Conservation (phyloP, 1,140 invertebrate genomes). For the Bombus waltoni region DNA sequence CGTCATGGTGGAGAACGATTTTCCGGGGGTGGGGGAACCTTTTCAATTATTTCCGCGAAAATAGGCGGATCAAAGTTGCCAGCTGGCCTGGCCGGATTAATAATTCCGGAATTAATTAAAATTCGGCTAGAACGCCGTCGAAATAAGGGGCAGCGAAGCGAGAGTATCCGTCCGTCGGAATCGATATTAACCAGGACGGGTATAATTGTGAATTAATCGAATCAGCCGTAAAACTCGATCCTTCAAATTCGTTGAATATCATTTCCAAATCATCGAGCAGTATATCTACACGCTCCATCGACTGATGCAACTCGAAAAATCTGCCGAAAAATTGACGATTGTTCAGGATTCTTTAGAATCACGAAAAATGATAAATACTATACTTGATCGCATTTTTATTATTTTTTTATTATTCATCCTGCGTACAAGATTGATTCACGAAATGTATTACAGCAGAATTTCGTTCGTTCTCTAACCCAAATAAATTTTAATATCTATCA, state of each 20-base stretch:
- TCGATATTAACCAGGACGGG: constrained; percentile 27
- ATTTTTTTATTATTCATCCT: too few species aligned
- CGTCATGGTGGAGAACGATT: neutral
- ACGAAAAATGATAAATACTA: too few species aligned
- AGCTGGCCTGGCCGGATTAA: constrained; percentile 30
- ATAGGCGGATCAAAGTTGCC: constrained; percentile 45
- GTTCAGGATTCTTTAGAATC: too few species aligned
- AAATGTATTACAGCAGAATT: too few species aligned
- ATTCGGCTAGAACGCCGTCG: constrained; percentile 31
- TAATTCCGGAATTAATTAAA: constrained; percentile 57
- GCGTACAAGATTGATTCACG: too few species aligned
- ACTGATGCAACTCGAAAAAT: neutral
- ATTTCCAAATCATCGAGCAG: constrained; percentile 3
- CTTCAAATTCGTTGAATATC: constrained; percentile 39
- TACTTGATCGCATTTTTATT: too few species aligned
- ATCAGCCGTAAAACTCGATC: constrained; percentile 35
- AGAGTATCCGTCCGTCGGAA: constrained; percentile 22
- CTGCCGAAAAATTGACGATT: too few species aligned
- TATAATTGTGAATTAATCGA: constrained; percentile 54
- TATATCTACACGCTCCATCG: neutral
- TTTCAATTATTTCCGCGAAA: constrained; percentile 50
- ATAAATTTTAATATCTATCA: too few species aligned
- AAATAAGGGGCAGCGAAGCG: constrained; percentile 42
- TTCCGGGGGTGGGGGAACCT: constrained; percentile 5
- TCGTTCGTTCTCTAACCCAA: too few species aligned